A percentile compares a stretch with the other conserved stretches of the same genome.
phyloP scores from a whole-genome alignment of 2,888 invertebrate species.

The Tachina lurida region DNA sequence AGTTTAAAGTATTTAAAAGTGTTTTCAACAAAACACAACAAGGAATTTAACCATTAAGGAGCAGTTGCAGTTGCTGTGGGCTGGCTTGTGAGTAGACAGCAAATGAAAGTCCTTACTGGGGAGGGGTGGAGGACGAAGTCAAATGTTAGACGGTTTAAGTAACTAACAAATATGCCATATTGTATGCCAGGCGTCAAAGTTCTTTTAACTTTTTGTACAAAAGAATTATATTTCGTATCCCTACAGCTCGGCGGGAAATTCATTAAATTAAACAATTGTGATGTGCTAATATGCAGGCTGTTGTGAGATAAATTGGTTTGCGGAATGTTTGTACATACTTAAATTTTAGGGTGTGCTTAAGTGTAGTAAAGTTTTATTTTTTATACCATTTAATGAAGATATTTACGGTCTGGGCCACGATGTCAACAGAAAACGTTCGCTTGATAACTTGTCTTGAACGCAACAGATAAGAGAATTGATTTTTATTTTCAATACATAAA shows the following conservation, averaged over 20 bases:
- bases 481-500: too few relatives aligned
- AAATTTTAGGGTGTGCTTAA: background rate
- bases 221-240: background rate
- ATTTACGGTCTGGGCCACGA: too few relatives aligned
- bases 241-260: constrained; percentile 10
- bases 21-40: constrained; percentile 73
- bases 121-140: constrained; percentile 19
- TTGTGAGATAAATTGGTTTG: background rate
- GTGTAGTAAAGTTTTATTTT: background rate
- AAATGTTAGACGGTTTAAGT: constrained; percentile 65
- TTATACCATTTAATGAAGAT: too few relatives aligned
- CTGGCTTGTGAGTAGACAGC: constrained; percentile 67
- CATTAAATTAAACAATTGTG: constrained; percentile 6
- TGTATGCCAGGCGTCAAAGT: constrained; percentile 69
- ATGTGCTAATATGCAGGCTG: background rate
- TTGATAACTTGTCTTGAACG: too few relatives aligned
- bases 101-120: constrained; percentile 72
- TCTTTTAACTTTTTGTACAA: constrained; percentile 62
- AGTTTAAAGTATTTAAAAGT: constrained; percentile 80
- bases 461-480: too few relatives aligned
- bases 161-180: constrained; percentile 64
- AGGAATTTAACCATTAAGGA: constrained; percentile 54
- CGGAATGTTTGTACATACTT: background rate
- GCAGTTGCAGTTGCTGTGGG: constrained; percentile 18
- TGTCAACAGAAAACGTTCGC: too few relatives aligned